phyloP scores from a whole-genome alignment of 1,140 invertebrate genomes.

The Mizuhopecten yessoensis region DNA sequence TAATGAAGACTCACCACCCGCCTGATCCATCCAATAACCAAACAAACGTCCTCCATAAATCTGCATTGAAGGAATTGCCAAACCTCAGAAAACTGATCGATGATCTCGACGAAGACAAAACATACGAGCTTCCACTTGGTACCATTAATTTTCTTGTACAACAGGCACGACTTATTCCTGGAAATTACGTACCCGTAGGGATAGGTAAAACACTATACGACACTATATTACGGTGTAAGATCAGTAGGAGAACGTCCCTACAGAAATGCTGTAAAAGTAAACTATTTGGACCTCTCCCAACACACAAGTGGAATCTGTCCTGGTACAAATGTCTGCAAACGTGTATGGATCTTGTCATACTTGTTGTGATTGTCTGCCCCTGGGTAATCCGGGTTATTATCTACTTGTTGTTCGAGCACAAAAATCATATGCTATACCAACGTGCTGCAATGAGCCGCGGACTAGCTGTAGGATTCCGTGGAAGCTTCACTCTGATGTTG shows the following conservation, averaged over 20 bases:
- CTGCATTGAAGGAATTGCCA: constrained; percentile 57
- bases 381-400: constrained; percentile 66
- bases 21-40: neutral
- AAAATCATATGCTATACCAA: neutral
- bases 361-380: constrained; percentile 58
- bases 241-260: constrained; percentile 58
- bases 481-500: constrained; percentile 65
- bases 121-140: constrained; percentile 44
- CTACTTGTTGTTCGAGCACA: constrained; percentile 64
- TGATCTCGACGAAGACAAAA: constrained; percentile 52
- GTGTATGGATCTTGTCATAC: constrained; percentile 57
- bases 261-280: constrained; percentile 56
- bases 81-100: constrained; percentile 61
- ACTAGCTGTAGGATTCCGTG: constrained; percentile 52
- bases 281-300: constrained; percentile 51
- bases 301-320: constrained; percentile 30
- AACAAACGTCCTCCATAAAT: constrained; percentile 55
- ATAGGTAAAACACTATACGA: constrained; percentile 67
- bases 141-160: constrained; percentile 62
- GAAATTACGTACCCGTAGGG: constrained; percentile 66
- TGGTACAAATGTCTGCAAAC: constrained; percentile 65
- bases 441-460: constrained; percentile 42
- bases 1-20: neutral
- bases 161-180: constrained; percentile 59
- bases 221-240: constrained; percentile 68